These are phyloP conservation scores for Brachyhypopomus occidentalis DNA, from an alignment of 2,113 vertebrate genomes.

Conservation along the genomic window DNA sequence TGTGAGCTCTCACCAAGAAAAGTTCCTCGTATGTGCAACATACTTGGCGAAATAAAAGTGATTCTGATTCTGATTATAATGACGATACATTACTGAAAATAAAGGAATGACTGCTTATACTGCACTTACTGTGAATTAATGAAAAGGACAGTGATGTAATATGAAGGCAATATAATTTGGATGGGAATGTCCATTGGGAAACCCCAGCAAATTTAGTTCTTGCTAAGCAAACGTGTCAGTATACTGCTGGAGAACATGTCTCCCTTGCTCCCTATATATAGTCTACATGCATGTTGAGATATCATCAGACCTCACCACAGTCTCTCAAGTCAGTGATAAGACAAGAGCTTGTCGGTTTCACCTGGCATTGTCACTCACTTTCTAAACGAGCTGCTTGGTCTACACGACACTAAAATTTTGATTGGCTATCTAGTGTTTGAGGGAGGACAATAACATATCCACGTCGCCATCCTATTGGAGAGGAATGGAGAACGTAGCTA, in stretches of 20 bases:
- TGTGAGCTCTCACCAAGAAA: too few species aligned
- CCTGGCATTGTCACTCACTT: conserved; percentile 71
- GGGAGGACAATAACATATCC: conserved; percentile 44
- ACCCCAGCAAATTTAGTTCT: conserved; percentile 73
- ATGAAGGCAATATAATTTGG: conserved; percentile 26
- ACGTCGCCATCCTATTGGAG: conserved; percentile 64
- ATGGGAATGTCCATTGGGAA: conserved; percentile 64
- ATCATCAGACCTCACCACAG: conserved; percentile 48
- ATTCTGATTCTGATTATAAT: too few species aligned
- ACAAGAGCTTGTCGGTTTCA: conserved; percentile 60
- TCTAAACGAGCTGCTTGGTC: conserved; percentile 40
- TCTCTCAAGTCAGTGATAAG: conserved; percentile 49
- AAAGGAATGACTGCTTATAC: too few species aligned
- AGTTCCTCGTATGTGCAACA: too few species aligned
- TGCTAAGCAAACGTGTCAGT: conserved; percentile 71
- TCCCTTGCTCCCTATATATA: conserved; percentile 40
- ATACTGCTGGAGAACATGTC: conserved; percentile 61
- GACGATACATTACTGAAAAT: too few species aligned
- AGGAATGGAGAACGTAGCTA: conserved; percentile 37
- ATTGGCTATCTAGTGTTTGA: conserved; percentile 61
- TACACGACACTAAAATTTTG: conserved; percentile 54
- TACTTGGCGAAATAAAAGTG: too few species aligned
- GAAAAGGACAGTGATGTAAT: conserved; percentile 25
- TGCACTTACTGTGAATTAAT: too few species aligned
- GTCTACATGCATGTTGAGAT: conserved; percentile 34